These are phyloP conservation scores for Hydrolagus colliei DNA, from an alignment of 2,797 vertebrate genomes.

Conservation along the genomic window DNA sequence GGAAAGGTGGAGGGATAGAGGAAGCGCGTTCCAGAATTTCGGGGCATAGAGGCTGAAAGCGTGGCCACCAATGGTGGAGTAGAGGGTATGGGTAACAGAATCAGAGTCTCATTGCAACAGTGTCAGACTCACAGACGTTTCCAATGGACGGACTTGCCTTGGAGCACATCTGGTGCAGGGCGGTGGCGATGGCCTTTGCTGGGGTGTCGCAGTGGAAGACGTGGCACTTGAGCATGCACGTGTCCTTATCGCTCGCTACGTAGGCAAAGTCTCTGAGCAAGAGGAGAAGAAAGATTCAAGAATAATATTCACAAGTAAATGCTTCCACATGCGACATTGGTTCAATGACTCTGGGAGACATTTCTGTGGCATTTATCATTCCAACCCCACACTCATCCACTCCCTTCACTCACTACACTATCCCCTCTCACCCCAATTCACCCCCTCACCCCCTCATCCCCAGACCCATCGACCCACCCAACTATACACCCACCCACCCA, in stretches of 20 bases:
- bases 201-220: conserved; percentile 88
- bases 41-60: too few relatives aligned
- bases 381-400: neutral
- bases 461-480: neutral
- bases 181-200: conserved; percentile 81
- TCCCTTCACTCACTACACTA: neutral
- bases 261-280: conserved; percentile 83
- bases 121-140: too few relatives aligned
- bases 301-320: neutral
- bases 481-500: too few relatives aligned
- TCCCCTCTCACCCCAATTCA: neutral
- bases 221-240: conserved; percentile 89
- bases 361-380: too few relatives aligned
- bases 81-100: too few relatives aligned
- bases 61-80: too few relatives aligned
- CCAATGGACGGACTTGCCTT: conserved; percentile 59
- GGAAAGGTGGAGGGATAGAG: too few relatives aligned
- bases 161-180: conserved; percentile 83
- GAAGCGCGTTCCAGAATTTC: too few relatives aligned
- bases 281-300: conserved; percentile 34
- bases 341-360: too few relatives aligned
- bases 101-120: too few relatives aligned
- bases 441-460: too few relatives aligned
- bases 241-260: conserved; percentile 89
- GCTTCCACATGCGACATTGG: neutral